Conservation (phyloP, 2,888 invertebrate species). For the Anoplius nigerrimus region DNA sequence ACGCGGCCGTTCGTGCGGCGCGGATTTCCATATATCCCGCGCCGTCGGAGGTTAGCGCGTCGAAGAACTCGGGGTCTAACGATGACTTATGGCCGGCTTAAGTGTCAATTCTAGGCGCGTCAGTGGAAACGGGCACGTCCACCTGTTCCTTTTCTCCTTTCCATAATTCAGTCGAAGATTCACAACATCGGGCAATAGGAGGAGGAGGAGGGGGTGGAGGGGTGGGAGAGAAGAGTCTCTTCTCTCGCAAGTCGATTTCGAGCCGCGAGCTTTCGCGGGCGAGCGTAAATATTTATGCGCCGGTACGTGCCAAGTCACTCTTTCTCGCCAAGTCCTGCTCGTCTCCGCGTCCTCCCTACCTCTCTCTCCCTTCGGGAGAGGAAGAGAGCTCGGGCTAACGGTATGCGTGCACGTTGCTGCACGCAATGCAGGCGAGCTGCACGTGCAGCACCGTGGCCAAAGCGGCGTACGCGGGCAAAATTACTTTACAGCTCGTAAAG, state of each 20-base stretch:
- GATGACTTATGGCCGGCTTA: slow-evolving; percentile 51
- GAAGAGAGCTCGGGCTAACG: slow-evolving; percentile 45
- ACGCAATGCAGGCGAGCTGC: slow-evolving; percentile 40
- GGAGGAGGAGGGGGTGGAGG: no score
- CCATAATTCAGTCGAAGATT: slow-evolving; percentile 11
- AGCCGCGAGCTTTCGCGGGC: slow-evolving; percentile 15
- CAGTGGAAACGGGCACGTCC: slow-evolving; percentile 29
- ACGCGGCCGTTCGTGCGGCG: no score
- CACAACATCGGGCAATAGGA: no score
- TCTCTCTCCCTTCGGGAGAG: background rate
- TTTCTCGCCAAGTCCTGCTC: slow-evolving; percentile 1
- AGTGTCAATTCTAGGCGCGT: slow-evolving; percentile 41
- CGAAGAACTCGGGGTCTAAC: slow-evolving; percentile 37
- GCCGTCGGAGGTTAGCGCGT: slow-evolving; percentile 6
- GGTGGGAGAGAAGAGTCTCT: no score
- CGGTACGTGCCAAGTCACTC: slow-evolving; percentile 21
- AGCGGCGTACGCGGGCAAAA: slow-evolving; percentile 25
- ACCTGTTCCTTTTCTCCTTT: slow-evolving; percentile 30
- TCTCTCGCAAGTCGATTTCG: background rate
- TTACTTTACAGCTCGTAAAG: slow-evolving; percentile 60
- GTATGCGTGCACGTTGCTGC: slow-evolving; percentile 27
- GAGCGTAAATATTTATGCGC: slow-evolving; percentile 53
- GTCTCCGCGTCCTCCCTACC: background rate
- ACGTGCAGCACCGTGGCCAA: slow-evolving; percentile 34
- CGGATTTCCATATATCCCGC: background rate